Evolutionary conservation across 2,113 vertebrate species (phyloP).

Genomic region (Poeciliopsis occidentalis): DNA sequence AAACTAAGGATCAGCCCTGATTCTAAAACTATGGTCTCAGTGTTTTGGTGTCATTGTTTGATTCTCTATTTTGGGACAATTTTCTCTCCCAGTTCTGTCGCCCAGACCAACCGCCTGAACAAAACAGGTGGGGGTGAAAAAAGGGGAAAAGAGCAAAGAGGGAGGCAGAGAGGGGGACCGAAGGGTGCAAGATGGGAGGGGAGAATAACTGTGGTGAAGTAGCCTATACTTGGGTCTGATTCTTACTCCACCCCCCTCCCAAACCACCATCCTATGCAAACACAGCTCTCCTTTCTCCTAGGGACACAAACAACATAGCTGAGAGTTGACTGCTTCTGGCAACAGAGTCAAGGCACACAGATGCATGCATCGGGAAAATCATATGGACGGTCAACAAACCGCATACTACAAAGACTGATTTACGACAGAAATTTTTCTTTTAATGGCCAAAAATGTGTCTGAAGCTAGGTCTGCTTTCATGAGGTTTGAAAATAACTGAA

Average conservation of each 20-base stretch:
- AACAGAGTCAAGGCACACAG: slow-evolving; percentile 28
- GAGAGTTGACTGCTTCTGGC: slow-evolving; percentile 33
- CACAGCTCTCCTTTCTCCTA: slow-evolving; percentile 71
- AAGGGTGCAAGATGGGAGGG: slow-evolving; percentile 53
- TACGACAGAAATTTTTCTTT: slow-evolving; percentile 36
- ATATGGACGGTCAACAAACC: slow-evolving; percentile 14
- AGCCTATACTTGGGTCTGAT: slow-evolving; percentile 71
- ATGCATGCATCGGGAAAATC: slow-evolving; percentile 19
- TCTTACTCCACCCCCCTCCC: slow-evolving; percentile 62
- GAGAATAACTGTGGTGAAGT: slow-evolving; percentile 59
- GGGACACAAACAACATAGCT: slow-evolving; percentile 73
- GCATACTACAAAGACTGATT: slow-evolving; percentile 11
- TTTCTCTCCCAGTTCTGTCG: slow-evolving; percentile 45
- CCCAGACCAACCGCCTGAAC: slow-evolving; percentile 17
- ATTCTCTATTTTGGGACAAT: slow-evolving; percentile 69
- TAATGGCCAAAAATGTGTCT: slow-evolving; percentile 55
- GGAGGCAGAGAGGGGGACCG: slow-evolving; percentile 2
- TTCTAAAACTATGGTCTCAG: no score
- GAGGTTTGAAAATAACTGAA: slow-evolving; percentile 44
- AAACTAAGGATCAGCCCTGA: neutral
- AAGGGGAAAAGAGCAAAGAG: slow-evolving; percentile 12
- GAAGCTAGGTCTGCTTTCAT: slow-evolving; percentile 28
- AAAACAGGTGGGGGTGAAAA: slow-evolving; percentile 61
- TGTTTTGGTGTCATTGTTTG: slow-evolving; percentile 22
- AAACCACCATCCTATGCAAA: slow-evolving; percentile 59